Evolutionary conservation across 2,888 invertebrate species (phyloP).

Genomic region (Asteroscopus sphinx): DNA sequence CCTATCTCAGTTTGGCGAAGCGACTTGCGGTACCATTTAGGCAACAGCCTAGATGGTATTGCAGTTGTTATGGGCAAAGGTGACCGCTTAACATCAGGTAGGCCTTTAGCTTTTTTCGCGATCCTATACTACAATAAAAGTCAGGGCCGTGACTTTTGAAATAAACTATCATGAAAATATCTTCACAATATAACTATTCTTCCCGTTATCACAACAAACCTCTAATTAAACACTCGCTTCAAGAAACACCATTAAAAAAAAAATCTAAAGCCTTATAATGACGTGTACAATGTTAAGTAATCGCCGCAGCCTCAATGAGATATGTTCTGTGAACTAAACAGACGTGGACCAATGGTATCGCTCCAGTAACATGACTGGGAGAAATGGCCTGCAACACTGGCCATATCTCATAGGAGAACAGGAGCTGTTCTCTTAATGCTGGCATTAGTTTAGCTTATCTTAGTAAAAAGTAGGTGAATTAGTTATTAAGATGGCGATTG

Average conservation of each 20-base stretch:
- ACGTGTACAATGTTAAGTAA: conserved; percentile 45
- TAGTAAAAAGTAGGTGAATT: conserved; percentile 16
- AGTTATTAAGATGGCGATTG: conserved; percentile 7
- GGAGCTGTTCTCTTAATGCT: conserved; percentile 56
- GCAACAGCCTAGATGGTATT: too few relatives aligned
- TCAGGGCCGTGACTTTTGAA: too few relatives aligned
- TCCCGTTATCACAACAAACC: too few relatives aligned
- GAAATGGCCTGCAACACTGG: conserved; percentile 27
- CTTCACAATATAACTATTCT: too few relatives aligned
- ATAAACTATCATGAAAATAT: too few relatives aligned
- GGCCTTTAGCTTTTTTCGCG: too few relatives aligned
- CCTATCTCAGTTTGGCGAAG: too few relatives aligned
- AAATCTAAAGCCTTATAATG: conserved; percentile 36
- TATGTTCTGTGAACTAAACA: conserved; percentile 29
- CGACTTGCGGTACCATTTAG: too few relatives aligned
- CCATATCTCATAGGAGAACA: conserved; percentile 43
- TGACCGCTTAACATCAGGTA: too few relatives aligned
- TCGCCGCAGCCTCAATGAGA: conserved; percentile 34
- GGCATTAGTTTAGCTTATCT: conserved; percentile 46
- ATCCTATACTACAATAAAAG: too few relatives aligned
- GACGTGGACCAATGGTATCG: conserved; percentile 45
- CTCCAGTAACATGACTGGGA: conserved; percentile 49
- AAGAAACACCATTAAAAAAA: conserved; percentile 29
- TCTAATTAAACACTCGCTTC: too few relatives aligned
- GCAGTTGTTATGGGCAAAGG: too few relatives aligned